Conservation (phyloP, 2,113 vertebrate species). For the Eudyptes chrysolophus region DNA sequence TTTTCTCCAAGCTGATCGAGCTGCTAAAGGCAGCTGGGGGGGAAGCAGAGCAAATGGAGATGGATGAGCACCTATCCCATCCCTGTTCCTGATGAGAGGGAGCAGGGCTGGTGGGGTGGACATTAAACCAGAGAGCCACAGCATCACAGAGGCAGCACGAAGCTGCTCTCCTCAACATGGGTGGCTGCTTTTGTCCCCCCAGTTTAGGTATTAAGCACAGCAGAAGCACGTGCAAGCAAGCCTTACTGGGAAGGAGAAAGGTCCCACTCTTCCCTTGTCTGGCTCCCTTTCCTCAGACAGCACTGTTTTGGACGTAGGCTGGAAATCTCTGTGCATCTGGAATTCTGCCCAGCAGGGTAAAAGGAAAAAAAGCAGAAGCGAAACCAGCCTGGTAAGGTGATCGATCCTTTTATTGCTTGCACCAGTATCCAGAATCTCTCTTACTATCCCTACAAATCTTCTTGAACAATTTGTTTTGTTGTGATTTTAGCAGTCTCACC, state of each 20-base stretch:
- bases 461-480: neutral
- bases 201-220: neutral
- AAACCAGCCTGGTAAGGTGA: neutral
- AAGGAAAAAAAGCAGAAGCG: neutral
- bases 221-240: neutral
- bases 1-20: neutral
- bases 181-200: neutral
- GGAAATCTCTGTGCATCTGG: neutral
- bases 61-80: neutral
- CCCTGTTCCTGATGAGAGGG: neutral
- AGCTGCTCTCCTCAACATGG: neutral
- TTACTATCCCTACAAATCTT: neutral
- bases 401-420: neutral
- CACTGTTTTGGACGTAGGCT: fast-evolving
- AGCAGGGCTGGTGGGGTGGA: fast-evolving
- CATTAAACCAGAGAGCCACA: fast-evolving
- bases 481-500: neutral
- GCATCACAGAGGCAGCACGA: neutral
- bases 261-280: neutral
- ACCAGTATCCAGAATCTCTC: neutral
- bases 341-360: neutral
- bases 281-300: neutral
- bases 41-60: neutral
- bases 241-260: neutral
- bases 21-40: neutral